Evolutionary conservation across 2,888 invertebrate genomes (phyloP), one percentile per base, ranked within the genome.

Genomic region (Mythimna vitellina): DNA sequence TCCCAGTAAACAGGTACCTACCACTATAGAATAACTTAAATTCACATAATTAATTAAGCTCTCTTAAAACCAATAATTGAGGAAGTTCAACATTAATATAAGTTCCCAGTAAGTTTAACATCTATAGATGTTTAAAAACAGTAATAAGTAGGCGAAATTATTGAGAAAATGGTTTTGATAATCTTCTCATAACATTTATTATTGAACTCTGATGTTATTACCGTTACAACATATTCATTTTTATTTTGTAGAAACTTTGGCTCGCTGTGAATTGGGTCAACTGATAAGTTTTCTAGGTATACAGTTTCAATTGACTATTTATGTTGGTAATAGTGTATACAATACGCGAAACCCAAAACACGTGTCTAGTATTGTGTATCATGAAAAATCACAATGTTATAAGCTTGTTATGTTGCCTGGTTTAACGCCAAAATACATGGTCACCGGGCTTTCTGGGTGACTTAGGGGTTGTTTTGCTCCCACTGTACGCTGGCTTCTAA

Each of bases 61-160:
- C 38, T 69, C 56, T 67, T 53, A 72, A 78, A 58, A 70, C 9
- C 17, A 35, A 67, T 81, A 69, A 80, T 81, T 78, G 80, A 80
- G 80, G 80, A 80, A 78, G 78, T 70, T 22, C 60, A 49, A 57
- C 72, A 70, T 81, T 77, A 77, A 69, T 0, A 49, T 1, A 60
- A 63, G 29, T 32, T 76, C 61, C 51, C 53, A 64, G 46, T 22
- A 65, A 57, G 22, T 73, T 56, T 4, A 73, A 65, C 46, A 51
- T 38, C 46, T 46, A 17, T 46, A 9, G 14, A 60, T n/a, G 42
- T 53, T 57, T 25, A 60, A 63, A 70, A 67, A 65, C 14, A 14
- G 29, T 12, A 29, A 42, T 66, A 17, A 12, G 12, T 65, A 51
- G 32, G 76, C 46, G 4, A 72, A 68, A 56, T 65, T 65, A 65